phyloP scores from a whole-genome alignment of 2,797 vertebrate genomes.

The Notolabrus celidotus region DNA sequence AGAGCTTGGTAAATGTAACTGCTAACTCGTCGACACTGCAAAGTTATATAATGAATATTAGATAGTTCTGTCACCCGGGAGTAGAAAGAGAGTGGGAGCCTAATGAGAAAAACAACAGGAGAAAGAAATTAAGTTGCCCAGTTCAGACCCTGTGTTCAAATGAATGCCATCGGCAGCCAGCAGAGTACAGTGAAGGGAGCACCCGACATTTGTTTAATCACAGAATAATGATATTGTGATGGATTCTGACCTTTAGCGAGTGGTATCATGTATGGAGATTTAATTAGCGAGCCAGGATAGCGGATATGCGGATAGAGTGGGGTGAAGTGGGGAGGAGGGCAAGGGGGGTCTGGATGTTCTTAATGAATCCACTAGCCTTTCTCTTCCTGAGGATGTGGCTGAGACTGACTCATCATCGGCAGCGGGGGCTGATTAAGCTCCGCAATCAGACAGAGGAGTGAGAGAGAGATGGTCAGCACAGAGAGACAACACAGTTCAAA shows the following conservation, averaged over 20 bases:
- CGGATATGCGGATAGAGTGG: slow-evolving; percentile 73
- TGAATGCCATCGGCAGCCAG: slow-evolving; percentile 14
- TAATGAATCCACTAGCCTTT: slow-evolving; percentile 79
- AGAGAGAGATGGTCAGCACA: slow-evolving; percentile 50
- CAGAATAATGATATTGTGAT: slow-evolving; percentile 84
- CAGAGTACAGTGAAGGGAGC: slow-evolving; percentile 46
- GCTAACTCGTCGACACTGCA: not conserved
- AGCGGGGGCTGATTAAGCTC: slow-evolving; percentile 72
- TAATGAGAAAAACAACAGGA: slow-evolving; percentile 4
- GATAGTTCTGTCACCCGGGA: no score
- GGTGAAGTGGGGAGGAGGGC: slow-evolving; percentile 59
- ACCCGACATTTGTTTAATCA: slow-evolving; percentile 82
- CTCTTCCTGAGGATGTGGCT: slow-evolving; percentile 79
- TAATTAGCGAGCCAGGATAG: slow-evolving; percentile 81
- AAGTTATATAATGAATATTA: no score
- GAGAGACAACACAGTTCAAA: slow-evolving; percentile 33
- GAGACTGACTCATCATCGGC: slow-evolving; percentile 74
- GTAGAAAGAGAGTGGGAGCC: not conserved
- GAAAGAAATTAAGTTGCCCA: slow-evolving; percentile 9
- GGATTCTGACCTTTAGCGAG: slow-evolving; percentile 86
- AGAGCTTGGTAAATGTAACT: not conserved
- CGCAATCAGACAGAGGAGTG: slow-evolving; percentile 56
- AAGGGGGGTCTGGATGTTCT: slow-evolving; percentile 65
- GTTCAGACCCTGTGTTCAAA: slow-evolving; percentile 23
- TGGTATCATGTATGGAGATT: slow-evolving; percentile 84